Percentiles rank a stretch among this genome's conserved stretches.
Evolutionary conservation across 2,113 vertebrate genomes (phyloP).

Genomic region (Neotoma lepida): DNA sequence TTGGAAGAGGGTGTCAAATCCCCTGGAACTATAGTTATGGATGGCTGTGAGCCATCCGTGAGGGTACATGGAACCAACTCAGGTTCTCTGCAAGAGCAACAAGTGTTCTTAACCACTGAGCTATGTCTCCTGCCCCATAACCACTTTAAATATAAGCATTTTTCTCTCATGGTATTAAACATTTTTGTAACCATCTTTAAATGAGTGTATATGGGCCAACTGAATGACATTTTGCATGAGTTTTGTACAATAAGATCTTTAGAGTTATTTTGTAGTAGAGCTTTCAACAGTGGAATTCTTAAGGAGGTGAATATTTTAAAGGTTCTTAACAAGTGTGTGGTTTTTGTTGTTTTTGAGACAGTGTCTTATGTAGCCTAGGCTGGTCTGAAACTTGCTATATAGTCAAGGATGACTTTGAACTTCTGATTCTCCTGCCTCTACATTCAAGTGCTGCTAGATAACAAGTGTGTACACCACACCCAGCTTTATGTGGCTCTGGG

Average conservation of each 20-base stretch:
- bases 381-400: neutral
- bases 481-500: neutral
- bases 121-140: neutral
- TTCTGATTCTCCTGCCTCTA: neutral
- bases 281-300: too few relatives aligned
- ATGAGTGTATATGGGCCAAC: neutral
- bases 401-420: neutral
- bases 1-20: neutral
- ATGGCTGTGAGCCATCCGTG: neutral
- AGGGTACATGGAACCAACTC: neutral
- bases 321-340: neutral
- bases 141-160: neutral
- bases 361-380: neutral
- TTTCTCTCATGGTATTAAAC: neutral
- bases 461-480: neutral
- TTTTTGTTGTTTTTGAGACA: neutral
- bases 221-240: neutral
- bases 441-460: neutral
- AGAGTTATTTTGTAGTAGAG: neutral
- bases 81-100: neutral
- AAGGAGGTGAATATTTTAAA: neutral
- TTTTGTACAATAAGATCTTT: neutral
- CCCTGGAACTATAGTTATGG: neutral
- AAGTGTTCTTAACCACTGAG: neutral
- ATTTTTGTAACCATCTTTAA: neutral